Evolutionary conservation across 2,797 vertebrate species (phyloP), one percentile per base, ranked within the genome.

Genomic region (Gadopsis bispinosus): DNA sequence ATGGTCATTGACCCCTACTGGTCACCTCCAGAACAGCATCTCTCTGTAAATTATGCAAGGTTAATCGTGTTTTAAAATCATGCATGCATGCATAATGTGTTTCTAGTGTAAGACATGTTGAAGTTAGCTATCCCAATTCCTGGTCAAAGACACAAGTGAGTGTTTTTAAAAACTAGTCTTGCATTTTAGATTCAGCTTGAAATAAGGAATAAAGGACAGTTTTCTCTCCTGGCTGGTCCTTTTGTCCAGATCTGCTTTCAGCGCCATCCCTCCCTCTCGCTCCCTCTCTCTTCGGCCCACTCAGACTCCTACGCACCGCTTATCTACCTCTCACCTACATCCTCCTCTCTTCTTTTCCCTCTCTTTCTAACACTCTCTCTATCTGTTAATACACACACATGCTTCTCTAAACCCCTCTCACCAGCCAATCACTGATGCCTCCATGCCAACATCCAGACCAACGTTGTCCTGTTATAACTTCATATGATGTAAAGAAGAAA

Each of bases 1-100:
- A 91, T 35, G 56, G 83, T 81, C 90, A 85, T 87, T 89, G 94
- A 90, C 93, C 92, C 91, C 93, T 94, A 74, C 85, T 93, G 92
- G 91, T 73, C 70, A 69, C 66, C 67, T 45, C 9, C 10, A 63
- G 83, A 87, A 92, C 66, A 82, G 55, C 89, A 87, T 31, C 41
- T 10, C 33, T 22, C 29, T 76, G 10, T 41, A 11, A 33, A 61
- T 43, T 39, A 41, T 77, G 6, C 31, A 62, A 61, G 9, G 22
- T 64, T 41, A 70, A 68, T 55, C 10, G 2, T 47, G 14, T 13
- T 54, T 47, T 22, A 16, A 13, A 61, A 37, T 62, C 29, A 22
- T 61, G n/a, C 51, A 39, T 33, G 2, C 22, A 1, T 53, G 4
- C 35, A 50, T 55, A 67, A 48, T 60, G 20, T 77, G 10, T 48